These are phyloP conservation scores for Ivindomyrus marchei DNA, from an alignment of 2,113 vertebrate species.

Conservation along the genomic window DNA sequence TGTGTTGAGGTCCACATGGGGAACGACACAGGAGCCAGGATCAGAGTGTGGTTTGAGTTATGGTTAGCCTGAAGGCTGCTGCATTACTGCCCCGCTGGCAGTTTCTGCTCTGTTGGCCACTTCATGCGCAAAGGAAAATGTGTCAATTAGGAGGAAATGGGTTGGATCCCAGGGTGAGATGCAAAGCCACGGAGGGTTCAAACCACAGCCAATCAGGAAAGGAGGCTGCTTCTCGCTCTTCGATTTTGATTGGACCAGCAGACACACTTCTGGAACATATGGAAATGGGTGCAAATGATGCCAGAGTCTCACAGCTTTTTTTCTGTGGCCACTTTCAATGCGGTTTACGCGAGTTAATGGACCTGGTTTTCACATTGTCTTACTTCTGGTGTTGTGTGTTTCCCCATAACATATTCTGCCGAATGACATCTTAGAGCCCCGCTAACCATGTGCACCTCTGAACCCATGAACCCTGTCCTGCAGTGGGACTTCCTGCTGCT, in stretches of 20 bases:
- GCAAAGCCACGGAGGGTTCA: background rate
- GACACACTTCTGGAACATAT: background rate
- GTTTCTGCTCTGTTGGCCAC: background rate
- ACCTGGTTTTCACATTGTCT: background rate
- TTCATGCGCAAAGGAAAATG: background rate
- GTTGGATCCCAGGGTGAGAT: background rate
- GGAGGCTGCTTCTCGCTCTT: background rate
- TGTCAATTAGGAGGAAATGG: conserved; percentile 2
- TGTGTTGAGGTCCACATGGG: background rate
- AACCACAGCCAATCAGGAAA: conserved; percentile 4
- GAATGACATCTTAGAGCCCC: background rate
- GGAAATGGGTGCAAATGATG: background rate
- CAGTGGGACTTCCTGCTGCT: background rate
- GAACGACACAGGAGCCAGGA: background rate
- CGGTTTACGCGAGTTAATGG: background rate
- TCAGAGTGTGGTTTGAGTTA: background rate
- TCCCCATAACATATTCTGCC: background rate
- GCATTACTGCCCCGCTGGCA: background rate
- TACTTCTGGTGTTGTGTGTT: background rate
- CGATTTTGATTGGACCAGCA: background rate
- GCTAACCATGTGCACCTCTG: background rate
- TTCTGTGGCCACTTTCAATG: background rate
- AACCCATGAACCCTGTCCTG: background rate
- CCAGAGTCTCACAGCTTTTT: background rate
- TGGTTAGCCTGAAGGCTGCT: background rate